phyloP scores from a whole-genome alignment of 1,140 invertebrate genomes.

The Pygmarrhopalites habei region DNA sequence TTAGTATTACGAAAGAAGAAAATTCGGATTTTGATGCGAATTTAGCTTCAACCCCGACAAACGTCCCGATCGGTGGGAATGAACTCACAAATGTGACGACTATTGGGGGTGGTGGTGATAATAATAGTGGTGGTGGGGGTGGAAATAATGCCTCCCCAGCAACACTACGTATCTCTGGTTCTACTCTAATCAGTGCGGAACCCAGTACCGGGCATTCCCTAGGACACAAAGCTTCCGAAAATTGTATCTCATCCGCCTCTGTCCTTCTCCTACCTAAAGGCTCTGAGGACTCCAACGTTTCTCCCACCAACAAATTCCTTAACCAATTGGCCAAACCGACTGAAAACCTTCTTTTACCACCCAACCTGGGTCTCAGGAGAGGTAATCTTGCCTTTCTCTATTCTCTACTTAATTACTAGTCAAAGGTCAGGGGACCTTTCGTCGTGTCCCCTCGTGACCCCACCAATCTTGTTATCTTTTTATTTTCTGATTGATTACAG shows the following conservation, averaged over 20 bases:
- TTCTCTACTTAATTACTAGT: background rate
- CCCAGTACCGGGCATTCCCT: no score
- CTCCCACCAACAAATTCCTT: slow-evolving; percentile 24
- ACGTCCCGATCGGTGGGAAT: background rate
- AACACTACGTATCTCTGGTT: no score
- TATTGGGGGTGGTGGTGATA: no score
- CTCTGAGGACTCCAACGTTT: slow-evolving; percentile 4
- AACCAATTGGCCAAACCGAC: slow-evolving; percentile 32
- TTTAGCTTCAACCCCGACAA: slow-evolving; percentile 15
- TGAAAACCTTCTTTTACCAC: slow-evolving; percentile 33
- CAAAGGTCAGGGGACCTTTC: no score
- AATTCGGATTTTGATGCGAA: slow-evolving; percentile 70
- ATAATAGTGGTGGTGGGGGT: no score
- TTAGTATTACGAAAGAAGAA: slow-evolving; percentile 96
- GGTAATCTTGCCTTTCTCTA: slow-evolving; percentile 14
- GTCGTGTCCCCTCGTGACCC: no score
- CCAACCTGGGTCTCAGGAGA: slow-evolving; percentile 21
- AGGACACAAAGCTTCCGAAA: slow-evolving; percentile 11
- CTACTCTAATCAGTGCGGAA: no score
- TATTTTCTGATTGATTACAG: slow-evolving; percentile 45
- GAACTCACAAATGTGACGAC: no score
- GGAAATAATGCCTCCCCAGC: background rate
- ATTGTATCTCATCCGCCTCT: slow-evolving; percentile 7
- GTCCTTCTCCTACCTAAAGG: slow-evolving; percentile 6
- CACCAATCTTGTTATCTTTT: no score